Evolutionary conservation across 2,797 vertebrate species (phyloP).

Genomic region (Cyprinella venusta): DNA sequence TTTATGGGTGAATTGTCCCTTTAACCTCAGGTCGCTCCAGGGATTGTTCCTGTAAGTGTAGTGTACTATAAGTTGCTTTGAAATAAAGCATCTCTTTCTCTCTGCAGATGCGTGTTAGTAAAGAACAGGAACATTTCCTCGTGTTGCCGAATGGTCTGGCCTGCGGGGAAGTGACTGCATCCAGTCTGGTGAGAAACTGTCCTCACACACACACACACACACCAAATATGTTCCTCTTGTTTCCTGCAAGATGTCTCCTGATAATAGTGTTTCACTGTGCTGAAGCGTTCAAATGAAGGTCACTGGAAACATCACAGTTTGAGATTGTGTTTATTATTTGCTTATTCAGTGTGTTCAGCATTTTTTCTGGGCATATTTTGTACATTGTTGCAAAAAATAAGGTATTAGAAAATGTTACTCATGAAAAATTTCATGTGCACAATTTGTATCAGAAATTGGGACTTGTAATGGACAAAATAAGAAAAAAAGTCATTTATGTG

Average conservation of each 20-base stretch:
- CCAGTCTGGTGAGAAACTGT: conserved; percentile 84
- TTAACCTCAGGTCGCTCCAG: not conserved
- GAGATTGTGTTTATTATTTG: not conserved
- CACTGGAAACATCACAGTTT: not conserved
- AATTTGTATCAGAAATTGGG: not conserved
- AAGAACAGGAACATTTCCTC: conserved; percentile 96
- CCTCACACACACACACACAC: not conserved
- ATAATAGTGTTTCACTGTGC: not conserved
- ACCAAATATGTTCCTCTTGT: not conserved
- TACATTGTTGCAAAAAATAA: not conserved
- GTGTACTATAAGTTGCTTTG: not conserved
- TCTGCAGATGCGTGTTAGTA: conserved; percentile 90
- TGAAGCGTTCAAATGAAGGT: not conserved
- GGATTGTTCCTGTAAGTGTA: not conserved
- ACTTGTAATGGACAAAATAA: too few relatives aligned
- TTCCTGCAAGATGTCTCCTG: not conserved
- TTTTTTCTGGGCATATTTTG: not conserved
- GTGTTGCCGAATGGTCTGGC: conserved; percentile 88
- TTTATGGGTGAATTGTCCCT: not conserved
- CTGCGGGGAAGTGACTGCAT: conserved; percentile 89
- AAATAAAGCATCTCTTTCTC: not conserved
- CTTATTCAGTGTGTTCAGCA: conserved; percentile 2
- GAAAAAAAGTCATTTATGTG: not conserved
- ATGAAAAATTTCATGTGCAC: not conserved
- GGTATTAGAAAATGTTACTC: not conserved